phyloP scores from a whole-genome alignment of 2,797 vertebrate genomes.

The Pangasius larnaudii region DNA sequence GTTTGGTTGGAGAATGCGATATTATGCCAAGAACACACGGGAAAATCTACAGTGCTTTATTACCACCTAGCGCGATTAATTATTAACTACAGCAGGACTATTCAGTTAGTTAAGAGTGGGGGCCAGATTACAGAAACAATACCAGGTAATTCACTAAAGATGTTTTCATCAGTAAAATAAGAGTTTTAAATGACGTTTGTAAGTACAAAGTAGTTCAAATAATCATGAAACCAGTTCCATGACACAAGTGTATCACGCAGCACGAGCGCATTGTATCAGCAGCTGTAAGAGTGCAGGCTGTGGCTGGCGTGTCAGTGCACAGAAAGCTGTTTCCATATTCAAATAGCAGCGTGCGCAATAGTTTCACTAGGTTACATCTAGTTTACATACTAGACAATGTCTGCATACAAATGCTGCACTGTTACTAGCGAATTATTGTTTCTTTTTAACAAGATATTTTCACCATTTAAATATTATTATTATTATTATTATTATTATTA shows the following conservation, averaged over 20 bases:
- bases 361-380: not conserved
- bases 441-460: not conserved
- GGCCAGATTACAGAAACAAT: not conserved
- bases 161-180: not conserved
- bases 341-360: not conserved
- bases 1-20: not conserved
- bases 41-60: not conserved
- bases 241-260: not conserved
- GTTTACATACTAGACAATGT: not conserved
- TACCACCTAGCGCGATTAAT: not conserved
- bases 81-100: not conserved
- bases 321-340: conserved; percentile 6
- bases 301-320: not conserved
- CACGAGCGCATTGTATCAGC: not conserved
- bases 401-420: not conserved
- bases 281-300: not conserved
- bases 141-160: not conserved
- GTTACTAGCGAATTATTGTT: not conserved
- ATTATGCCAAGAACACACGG: not conserved
- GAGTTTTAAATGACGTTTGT: not conserved
- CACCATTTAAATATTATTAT: no score
- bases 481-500: no score
- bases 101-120: not conserved
- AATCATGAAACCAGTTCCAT: not conserved
- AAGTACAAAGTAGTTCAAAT: not conserved